phyloP scores from a whole-genome alignment of 2,797 vertebrate species.

The Lagocephalus sceleratus region DNA sequence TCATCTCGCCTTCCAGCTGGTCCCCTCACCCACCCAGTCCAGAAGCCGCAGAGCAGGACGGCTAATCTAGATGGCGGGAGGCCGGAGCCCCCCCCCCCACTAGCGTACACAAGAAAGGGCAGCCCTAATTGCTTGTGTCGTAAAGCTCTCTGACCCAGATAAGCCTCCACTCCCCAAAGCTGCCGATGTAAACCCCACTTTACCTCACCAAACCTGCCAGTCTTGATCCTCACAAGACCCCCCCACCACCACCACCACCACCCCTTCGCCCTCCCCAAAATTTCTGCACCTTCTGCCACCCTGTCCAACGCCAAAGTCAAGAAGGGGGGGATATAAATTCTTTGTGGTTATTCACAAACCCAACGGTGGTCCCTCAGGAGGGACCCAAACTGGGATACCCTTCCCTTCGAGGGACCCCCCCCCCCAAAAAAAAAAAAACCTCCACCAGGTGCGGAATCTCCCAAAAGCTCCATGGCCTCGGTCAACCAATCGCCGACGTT shows the following conservation, averaged over 20 bases:
- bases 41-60: conserved; percentile 42
- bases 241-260: conserved; percentile 18
- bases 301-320: conserved; percentile 44
- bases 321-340: too few relatives aligned
- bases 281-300: conserved; percentile 65
- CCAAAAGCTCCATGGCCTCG: too few relatives aligned
- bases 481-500: too few relatives aligned
- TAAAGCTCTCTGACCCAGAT: conserved; percentile 83
- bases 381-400: too few relatives aligned
- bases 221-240: conserved; percentile 61
- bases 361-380: too few relatives aligned
- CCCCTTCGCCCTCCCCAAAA: conserved; percentile 34
- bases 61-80: conserved; percentile 76
- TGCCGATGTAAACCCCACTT: conserved; percentile 79
- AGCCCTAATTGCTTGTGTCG: conserved; percentile 82
- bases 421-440: too few relatives aligned
- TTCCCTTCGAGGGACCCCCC: too few relatives aligned
- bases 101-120: conserved; percentile 62
- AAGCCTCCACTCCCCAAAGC: conserved; percentile 77
- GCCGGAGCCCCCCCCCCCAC: conserved; percentile 75
- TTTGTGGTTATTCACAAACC: too few relatives aligned
- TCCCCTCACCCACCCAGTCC: conserved; percentile 36
- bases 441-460: too few relatives aligned
- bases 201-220: conserved; percentile 81
- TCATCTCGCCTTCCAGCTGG: conserved; percentile 64